phyloP scores from a whole-genome alignment of 1,140 invertebrate species.

The Choristoneura fumiferana region DNA sequence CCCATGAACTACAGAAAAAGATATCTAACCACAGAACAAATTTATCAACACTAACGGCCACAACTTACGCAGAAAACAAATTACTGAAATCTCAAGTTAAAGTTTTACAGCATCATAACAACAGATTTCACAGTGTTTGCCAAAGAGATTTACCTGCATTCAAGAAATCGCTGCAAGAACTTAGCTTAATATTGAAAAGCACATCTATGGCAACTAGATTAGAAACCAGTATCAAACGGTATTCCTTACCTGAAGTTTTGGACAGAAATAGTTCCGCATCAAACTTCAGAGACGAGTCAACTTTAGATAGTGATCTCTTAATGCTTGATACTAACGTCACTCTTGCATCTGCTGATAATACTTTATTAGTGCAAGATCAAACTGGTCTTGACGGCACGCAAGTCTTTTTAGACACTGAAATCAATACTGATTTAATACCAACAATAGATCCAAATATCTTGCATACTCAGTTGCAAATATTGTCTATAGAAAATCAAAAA shows the following conservation, averaged over 20 bases:
- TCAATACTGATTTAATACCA: slow-evolving; percentile 27
- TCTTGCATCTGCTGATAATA: slow-evolving; percentile 55
- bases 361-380: slow-evolving; percentile 50
- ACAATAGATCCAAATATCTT: slow-evolving; percentile 27
- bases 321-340: slow-evolving; percentile 70
- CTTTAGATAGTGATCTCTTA: slow-evolving; percentile 61
- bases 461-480: slow-evolving; percentile 24
- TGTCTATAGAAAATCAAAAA: slow-evolving; percentile 19
- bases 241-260: slow-evolving; percentile 48
- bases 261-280: slow-evolving; percentile 40
- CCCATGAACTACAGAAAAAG: slow-evolving; percentile 61
- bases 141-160: slow-evolving; percentile 63
- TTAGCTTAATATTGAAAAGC: slow-evolving; percentile 50
- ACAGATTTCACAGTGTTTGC: slow-evolving; percentile 57
- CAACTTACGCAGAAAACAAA: slow-evolving; percentile 68
- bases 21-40: slow-evolving; percentile 62
- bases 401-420: slow-evolving; percentile 41
- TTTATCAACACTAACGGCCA: slow-evolving; percentile 69
- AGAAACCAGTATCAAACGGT: slow-evolving; percentile 51
- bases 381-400: slow-evolving; percentile 60
- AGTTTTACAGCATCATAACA: slow-evolving; percentile 60
- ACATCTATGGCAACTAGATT: slow-evolving; percentile 25
- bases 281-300: slow-evolving; percentile 61
- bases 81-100: slow-evolving; percentile 61
- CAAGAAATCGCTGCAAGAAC: slow-evolving; percentile 53